Base-by-base conservation (phyloP, 2,888 invertebrate genomes). In the Zelleria hepariella region DNA sequence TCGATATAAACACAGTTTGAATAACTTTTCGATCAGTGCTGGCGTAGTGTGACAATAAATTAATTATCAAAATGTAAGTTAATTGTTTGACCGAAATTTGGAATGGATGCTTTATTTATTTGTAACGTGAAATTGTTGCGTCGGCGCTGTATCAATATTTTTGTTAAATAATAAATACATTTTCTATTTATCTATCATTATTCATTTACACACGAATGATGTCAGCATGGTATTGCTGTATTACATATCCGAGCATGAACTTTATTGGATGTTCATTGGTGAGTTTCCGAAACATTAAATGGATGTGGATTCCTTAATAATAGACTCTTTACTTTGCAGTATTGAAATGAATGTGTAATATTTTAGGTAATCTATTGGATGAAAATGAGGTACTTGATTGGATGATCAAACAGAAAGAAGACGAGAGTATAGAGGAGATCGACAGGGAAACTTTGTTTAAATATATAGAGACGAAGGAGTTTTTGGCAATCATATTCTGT, bases 401-500 rank as follows among this genome's bases (percentile, higher is more conserved):
- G 97, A 95, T 97, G 92, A 91, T 95, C 61, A 94, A 94, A 77
- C 97, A 97, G 79, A 96, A 96, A 77, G 94, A 94, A 78, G 97
- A 97, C 77, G 95, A 95, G 77, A 96, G 96, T 74, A 96, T 97
- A 67, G 96, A 96, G 78, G 95, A 96, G 78, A 95, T 97, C 64
- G 93, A 95, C 72, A 91, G 97, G 70, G 95, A 96, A 57, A 91
- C 92, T 70, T 88, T 97, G 51, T 92, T 92, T 75, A 94, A 95
- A 72, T 95, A 95, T 80, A 96, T 97, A 68, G 95, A 94, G 72
- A 94, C 94, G 32, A 96, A 96, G 82, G 97, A 97, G 80, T 97
- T 97, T 87, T 88, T 97, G 72, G 97, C 96, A 54, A 96, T 97
- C 59, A 90, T 96, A 63, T 97, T 97, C 82, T 97, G 97, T 97